A percentile compares a stretch with the other conserved stretches of the same genome.
These are phyloP conservation scores for Drosophila lacteicornis DNA, from an alignment of 1,140 invertebrate species.

Conservation along the genomic window DNA sequence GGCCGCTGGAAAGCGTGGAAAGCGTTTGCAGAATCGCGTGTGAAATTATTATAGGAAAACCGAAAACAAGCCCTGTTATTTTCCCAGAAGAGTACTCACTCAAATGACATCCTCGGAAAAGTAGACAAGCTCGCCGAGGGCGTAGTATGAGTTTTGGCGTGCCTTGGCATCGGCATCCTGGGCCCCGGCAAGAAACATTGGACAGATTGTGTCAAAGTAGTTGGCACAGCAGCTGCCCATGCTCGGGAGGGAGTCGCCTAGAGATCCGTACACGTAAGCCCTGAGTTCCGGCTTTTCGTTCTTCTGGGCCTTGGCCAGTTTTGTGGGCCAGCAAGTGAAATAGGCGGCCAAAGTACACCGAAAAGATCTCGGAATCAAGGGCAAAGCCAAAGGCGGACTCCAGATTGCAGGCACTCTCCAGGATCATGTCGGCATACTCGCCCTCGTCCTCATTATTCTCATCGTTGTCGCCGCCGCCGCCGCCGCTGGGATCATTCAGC, in stretches of 20 bases:
- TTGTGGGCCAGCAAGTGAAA: constrained; percentile 87
- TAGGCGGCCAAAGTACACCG: constrained; percentile 88
- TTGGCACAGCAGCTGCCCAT: constrained; percentile 86
- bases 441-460: constrained; percentile 89
- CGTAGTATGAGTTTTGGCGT: constrained; percentile 91
- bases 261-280: constrained; percentile 90
- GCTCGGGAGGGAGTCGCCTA: constrained; percentile 90
- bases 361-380: constrained; percentile 88
- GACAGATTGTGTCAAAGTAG: constrained; percentile 88
- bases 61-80: too few species aligned
- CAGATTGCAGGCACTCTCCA: constrained; percentile 91
- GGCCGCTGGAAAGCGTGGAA: constrained; percentile 87
- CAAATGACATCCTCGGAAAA: constrained; percentile 84
- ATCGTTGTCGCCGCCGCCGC: constrained; percentile 85
- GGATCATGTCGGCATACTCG: constrained; percentile 90
- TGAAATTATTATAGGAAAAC: not conserved
- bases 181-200: constrained; percentile 87
- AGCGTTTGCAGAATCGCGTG: constrained; percentile 88
- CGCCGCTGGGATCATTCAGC: constrained; percentile 78
- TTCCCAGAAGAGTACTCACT: constrained; percentile 49
- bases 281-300: constrained; percentile 85
- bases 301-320: constrained; percentile 84
- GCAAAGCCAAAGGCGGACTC: constrained; percentile 89
- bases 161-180: constrained; percentile 89
- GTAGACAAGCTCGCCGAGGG: constrained; percentile 90